Base-by-base conservation (phyloP, 2,113 vertebrate species). In the Muntiacus muntjak region DNA sequence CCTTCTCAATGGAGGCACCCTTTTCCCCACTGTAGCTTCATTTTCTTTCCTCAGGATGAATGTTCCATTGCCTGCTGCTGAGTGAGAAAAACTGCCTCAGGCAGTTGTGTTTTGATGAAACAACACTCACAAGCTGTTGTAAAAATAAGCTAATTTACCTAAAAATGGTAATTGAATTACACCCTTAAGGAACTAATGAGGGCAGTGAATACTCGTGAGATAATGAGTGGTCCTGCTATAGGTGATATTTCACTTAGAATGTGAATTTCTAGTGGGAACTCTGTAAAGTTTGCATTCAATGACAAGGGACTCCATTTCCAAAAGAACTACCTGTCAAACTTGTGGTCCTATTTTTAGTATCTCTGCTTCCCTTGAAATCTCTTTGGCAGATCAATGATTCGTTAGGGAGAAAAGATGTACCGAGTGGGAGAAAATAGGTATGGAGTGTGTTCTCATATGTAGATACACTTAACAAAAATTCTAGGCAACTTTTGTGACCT, bases 51-150 rank as follows among this genome's bases (percentile, higher is more conserved):
- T 79, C 17, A 58, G 33, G 45, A 87, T 43, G 47, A 95, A 40
- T 30, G 89, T 93, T 89, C 57, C 55, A 85, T 87, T 94, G 28
- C 86, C 79, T 92, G 30, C 0, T 96, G 54, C 64, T 40, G 21
- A 90, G 30, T 94, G 76, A 89, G 92, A 91, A 74, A 71, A 71
- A 71, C 19, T 76, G 33, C 83, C 40, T 60, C 33, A 58, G 58
- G 81, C 58, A 95, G n/a, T 87, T 92, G 86, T 78, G 36, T 96
- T 95, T 94, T 91, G 36, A 87, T 84, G 79, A 58, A 96, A 86
- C 7, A 96, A 87, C 15, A 90, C 64, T 87, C 84, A 97, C 55
- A 81, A 87, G 84, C 21, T 74, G 50, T 91, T 86, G 19, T 94
- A 60, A 94, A 94, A 83, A 97, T 67, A 55, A 94, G 54, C n/a